A percentile compares a stretch with the other conserved stretches of the same genome.
Conservation (phyloP, 2,113 vertebrate species). For the Lathamus discolor region DNA sequence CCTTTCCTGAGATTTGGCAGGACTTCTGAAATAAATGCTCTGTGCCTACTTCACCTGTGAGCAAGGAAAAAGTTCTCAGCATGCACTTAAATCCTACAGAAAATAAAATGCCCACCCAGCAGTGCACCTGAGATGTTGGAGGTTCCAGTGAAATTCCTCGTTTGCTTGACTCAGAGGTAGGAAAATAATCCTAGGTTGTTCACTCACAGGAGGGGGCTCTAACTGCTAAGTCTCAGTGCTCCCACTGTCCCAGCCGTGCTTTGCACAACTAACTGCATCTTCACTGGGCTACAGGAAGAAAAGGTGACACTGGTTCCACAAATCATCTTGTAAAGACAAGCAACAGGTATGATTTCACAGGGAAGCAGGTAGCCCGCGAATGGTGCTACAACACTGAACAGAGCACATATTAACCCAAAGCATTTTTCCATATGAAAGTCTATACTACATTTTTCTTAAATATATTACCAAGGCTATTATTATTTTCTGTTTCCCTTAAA, state of each 20-base stretch:
- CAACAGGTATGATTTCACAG: rapidly evolving
- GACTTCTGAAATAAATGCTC: not conserved
- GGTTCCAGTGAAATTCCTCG: not conserved
- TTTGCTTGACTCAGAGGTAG: not conserved
- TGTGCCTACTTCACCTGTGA: not conserved
- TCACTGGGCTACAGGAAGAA: not conserved
- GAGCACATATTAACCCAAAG: not conserved
- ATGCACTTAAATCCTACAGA: not conserved
- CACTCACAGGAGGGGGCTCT: not conserved
- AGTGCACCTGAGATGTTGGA: not conserved
- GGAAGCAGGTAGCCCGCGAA: not conserved
- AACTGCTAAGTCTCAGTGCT: not conserved
- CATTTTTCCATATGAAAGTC: not conserved
- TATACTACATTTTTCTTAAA: not conserved
- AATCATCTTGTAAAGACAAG: not conserved
- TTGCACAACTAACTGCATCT: not conserved
- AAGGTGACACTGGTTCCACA: not conserved
- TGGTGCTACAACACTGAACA: not conserved
- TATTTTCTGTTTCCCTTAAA: not conserved
- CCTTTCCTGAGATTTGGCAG: not conserved
- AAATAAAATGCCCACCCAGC: not conserved
- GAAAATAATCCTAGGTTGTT: not conserved
- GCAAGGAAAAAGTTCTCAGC: not conserved
- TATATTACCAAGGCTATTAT: not conserved
- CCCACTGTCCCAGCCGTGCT: not conserved